Percentiles rank a stretch among this genome's conserved stretches.
Conservation (phyloP, 2,797 vertebrate species). For the Clarias pachynema region DNA sequence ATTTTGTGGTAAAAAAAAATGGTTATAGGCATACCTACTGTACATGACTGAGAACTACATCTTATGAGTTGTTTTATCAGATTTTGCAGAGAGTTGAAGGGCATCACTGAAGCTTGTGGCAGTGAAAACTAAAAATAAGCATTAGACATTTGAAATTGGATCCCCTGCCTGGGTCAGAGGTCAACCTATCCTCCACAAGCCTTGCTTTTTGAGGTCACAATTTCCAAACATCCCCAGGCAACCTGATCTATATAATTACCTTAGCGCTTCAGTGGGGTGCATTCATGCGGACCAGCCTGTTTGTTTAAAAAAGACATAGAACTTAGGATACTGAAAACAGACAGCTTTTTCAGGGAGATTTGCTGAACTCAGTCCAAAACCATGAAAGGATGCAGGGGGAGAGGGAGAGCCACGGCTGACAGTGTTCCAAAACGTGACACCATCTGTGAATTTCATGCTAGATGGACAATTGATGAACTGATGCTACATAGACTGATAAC, state of each 20-base stretch:
- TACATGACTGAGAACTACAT: slow-evolving; percentile 10
- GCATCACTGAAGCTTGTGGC: slow-evolving; percentile 44
- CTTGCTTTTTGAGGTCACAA: slow-evolving; percentile 54
- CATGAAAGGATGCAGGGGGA: neutral
- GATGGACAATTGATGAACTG: slow-evolving; percentile 39
- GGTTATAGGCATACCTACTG: neutral
- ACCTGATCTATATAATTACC: slow-evolving; percentile 60
- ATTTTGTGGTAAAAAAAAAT: too few species aligned
- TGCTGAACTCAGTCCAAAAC: slow-evolving; percentile 40
- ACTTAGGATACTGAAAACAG: slow-evolving; percentile 54
- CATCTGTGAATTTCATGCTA: slow-evolving; percentile 43
- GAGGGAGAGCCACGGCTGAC: slow-evolving; percentile 19
- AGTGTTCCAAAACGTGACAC: slow-evolving; percentile 20
- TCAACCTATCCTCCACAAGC: slow-evolving; percentile 61
- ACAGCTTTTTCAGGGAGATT: slow-evolving; percentile 31
- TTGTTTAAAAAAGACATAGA: slow-evolving; percentile 60
- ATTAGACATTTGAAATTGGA: slow-evolving; percentile 63
- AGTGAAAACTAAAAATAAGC: slow-evolving; percentile 58
- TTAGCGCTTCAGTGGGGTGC: slow-evolving; percentile 47
- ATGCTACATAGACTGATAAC: slow-evolving; percentile 24
- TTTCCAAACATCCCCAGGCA: slow-evolving; percentile 60
- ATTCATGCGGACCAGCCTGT: slow-evolving; percentile 49
- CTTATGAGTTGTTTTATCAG: slow-evolving; percentile 43
- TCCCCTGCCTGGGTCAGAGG: slow-evolving; percentile 53
- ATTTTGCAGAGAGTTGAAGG: slow-evolving; percentile 54